Evolutionary conservation across 2,888 invertebrate species (phyloP), one percentile per base, ranked within the genome.

Genomic region (Seladonia tumulorum): DNA sequence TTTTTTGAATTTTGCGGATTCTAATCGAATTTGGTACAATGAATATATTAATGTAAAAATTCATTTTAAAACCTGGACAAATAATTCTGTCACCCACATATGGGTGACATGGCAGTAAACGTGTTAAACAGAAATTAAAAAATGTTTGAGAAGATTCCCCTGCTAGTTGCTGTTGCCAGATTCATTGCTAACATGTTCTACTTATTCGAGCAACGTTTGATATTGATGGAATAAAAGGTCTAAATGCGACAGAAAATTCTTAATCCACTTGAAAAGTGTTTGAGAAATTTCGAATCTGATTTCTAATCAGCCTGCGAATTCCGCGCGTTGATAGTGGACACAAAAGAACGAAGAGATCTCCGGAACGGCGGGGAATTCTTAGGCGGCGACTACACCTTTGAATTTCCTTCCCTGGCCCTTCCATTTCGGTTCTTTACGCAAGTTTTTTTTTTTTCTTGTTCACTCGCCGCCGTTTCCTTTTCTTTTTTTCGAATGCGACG

Each of bases 321-420:
- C 18, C 66, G 39, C 12, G 22, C 22, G 22, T 39, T 35, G 35
- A 68, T 35, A 39, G 22, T 4, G 22, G 4, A 39, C 18, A 22
- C 66, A 29, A 7, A 16, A 16, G 25, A 63, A 39, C 35, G 35
- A 10, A 10, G 35, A 66, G 35, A 22, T 22, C 68, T 68, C 22
- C 39, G 45, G 29, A 72, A 75, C 68, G 75, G 18, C 22, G 45
- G 22, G 53, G 66, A 53, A 77, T 77, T 77, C 77, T 49, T 25
- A 16, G 72, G 80, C 74, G 35, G 83, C 74, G 18, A 68, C 80
- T 73, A 66, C 82, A 87, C 81, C 87, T 90, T 89, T 82, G 83
- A 87, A 88, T 83, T 83, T 83, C 81, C 82, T 83, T 74, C 47
- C 70, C 73, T 73, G 47, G 53, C 78, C 82, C 81, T 81, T 81